Base-by-base conservation (phyloP, 2,888 invertebrate genomes). In the Steromphala cineraria region DNA sequence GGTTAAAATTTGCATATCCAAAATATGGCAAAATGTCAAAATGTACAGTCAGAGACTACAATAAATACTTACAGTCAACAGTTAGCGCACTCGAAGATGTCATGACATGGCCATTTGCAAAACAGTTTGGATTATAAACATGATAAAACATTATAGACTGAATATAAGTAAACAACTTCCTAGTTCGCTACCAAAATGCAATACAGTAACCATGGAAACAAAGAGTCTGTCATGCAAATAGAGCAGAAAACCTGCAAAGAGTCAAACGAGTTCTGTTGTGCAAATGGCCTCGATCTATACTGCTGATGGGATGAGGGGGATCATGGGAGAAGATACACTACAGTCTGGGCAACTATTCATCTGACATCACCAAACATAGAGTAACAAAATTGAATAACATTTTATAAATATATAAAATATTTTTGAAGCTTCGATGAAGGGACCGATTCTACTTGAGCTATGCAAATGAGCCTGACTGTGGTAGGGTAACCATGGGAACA, bases 11-110 rank as follows among this genome's bases (percentile, higher is more conserved):
- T 80, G 80, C 78, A 80, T 81, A 83, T 79, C 79, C 67, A 81
- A 81, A 81, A 83, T 83, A 83, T 83, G 83, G 83, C 83, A 83
- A 80, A 56, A 78, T 78, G 78, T 56, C 62, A 78, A 78, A 62
- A 78, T 78, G 40, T 76, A 67, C 31, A 62, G 52, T 74, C 46
- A 36, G 56, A 78, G 62, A 67, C 78, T 78, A 78, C 78, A 78
- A 78, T 56, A 55, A 77, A 67, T 74, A 77, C 28, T 77, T 77
- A 77, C 76, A 77, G 24, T 55, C 21, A 77, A 28, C 28, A 31
- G 19, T 74, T 46, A 19, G 19, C 40, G 36, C 36, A 46, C 31
- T 31, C 74, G 17, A 74, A 15, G 46, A 40, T 74, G 74, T 36
- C 40, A 40, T 40, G 36, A 46, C 10, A 36, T 40, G 17, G 40